These are phyloP conservation scores for Hystrix brachyura DNA, from an alignment of 2,113 vertebrate genomes.

Conservation along the genomic window DNA sequence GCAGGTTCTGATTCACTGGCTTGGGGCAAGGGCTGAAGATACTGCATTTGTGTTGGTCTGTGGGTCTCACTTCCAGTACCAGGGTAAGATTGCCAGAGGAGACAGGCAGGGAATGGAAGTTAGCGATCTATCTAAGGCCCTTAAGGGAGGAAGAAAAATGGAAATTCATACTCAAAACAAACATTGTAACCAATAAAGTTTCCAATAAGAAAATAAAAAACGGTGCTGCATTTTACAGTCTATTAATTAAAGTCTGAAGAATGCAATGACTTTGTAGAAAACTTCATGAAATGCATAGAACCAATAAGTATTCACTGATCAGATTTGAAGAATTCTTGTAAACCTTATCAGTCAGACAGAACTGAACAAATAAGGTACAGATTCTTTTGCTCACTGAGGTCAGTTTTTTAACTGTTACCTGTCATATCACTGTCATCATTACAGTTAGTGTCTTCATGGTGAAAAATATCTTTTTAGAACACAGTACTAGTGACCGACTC, in stretches of 20 bases:
- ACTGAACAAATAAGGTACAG: neutral
- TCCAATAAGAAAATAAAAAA: neutral
- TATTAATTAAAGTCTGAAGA: neutral
- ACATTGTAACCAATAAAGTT: neutral
- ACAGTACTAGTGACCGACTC: neutral
- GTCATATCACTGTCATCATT: neutral
- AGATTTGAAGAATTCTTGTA: slow-evolving; percentile 40
- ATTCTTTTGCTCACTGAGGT: slow-evolving; percentile 12
- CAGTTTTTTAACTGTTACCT: neutral
- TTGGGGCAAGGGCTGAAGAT: neutral
- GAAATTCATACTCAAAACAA: neutral
- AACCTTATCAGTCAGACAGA: neutral
- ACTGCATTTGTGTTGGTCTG: neutral
- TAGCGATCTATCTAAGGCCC: neutral
- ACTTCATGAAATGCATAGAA: neutral
- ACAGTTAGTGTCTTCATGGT: neutral
- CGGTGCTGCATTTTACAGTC: neutral
- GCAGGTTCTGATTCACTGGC: neutral
- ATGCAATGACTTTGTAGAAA: neutral
- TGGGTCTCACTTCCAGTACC: neutral
- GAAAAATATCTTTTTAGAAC: neutral
- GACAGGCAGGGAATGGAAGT: neutral
- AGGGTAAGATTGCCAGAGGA: neutral
- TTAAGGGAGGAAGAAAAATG: slow-evolving; percentile 22
- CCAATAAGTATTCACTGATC: neutral